Base-by-base conservation (phyloP, 2,888 invertebrate genomes). In the Oegoconia quadripuncta region DNA sequence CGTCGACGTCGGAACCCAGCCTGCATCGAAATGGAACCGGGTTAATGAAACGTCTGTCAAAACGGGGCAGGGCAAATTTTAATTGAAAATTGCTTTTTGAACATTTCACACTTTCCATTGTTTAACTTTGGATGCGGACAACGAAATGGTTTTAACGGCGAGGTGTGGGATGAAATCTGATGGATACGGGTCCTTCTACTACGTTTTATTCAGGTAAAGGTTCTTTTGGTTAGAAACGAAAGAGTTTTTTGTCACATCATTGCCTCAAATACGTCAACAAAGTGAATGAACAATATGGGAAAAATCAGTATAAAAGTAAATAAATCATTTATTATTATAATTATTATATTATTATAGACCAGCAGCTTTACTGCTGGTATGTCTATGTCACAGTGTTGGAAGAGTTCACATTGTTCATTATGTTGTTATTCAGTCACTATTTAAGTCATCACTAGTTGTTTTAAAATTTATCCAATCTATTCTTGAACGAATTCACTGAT, bases 31-130 rank as follows among this genome's bases (percentile, higher is more conserved):
- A 62, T 61, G 65, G 59, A 79, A 78, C 62, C 72, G 64, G 82
- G 83, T 78, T 82, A 86, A 84, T 84, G 79, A 82, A 84, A 83
- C 55, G 83, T 82, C 86, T 75, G 74, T 84, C 82, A 82, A 75
- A 75, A 73, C 60, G 59, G 59, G 56, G 49, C 64, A 57, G 61
- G 57, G 60, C 53, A 57, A 72, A 74, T 70, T 81, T 80, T 76
- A 81, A 82, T 80, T 77, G 74, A 74, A 83, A 69, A 74, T 75
- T 60, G 72, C 69, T 74, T 72, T 74, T 73, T 61, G 67, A 70
- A 64, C 62, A 59, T 54, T 65, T 66, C 63, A 59, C 68, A 69
- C 63, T 62, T 64, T n/a, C 13, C 32, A 22, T 34, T 34, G 33
- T 34, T 34, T 34, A 25, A 25, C 25, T 34, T 34, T 25, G 33